phyloP scores from a whole-genome alignment of 2,113 vertebrate species.

The Pelecanoides urinatrix region DNA sequence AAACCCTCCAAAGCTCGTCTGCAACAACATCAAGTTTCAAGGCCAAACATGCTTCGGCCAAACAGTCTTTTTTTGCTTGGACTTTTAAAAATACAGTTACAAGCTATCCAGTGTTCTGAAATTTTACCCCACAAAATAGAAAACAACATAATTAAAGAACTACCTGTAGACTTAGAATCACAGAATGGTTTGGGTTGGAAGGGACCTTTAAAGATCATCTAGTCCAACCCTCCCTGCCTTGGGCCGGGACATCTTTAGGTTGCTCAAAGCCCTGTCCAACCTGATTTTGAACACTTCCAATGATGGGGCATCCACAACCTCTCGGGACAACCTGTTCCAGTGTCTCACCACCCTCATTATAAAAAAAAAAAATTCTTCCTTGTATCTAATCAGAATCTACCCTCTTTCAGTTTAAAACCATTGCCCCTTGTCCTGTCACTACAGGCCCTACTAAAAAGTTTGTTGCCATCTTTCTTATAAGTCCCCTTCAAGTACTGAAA shows the following conservation, averaged over 20 bases:
- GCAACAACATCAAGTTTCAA: background rate
- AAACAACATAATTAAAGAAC: background rate
- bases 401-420: background rate
- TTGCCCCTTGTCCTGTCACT: background rate
- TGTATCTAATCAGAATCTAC: background rate
- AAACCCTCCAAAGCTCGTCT: background rate
- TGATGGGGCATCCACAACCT: background rate
- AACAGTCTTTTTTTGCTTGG: background rate
- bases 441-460: background rate
- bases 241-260: background rate
- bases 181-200: background rate
- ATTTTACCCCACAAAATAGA: background rate
- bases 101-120: background rate
- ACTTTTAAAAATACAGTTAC: background rate
- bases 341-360: rapidly evolving
- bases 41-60: background rate
- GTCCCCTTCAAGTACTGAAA: background rate
- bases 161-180: background rate
- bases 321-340: background rate
- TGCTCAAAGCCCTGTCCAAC: background rate
- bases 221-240: background rate
- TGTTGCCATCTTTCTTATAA: background rate
- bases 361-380: background rate
- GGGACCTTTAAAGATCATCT: background rate
- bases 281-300: background rate